Conservation (phyloP, 2,797 vertebrate genomes). For the Myotis myotis region DNA sequence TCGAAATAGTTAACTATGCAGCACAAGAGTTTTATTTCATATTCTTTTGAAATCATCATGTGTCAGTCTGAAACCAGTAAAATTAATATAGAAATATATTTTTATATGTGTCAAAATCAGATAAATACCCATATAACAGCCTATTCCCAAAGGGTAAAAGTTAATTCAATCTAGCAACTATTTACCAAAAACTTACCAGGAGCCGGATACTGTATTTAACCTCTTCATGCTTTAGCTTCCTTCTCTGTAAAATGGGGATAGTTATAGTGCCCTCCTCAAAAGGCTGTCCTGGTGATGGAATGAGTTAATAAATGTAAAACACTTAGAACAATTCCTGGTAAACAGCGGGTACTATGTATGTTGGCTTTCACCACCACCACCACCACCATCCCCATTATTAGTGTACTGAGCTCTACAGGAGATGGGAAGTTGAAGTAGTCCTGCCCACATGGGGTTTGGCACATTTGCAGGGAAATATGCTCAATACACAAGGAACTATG, state of each 20-base stretch:
- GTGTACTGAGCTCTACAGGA: background rate
- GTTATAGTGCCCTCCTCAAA: background rate
- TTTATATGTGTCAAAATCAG: background rate
- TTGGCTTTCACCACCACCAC: background rate
- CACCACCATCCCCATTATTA: fast-evolving
- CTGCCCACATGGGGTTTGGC: background rate
- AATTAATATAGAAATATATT: background rate
- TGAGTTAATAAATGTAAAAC: background rate
- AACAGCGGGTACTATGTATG: background rate
- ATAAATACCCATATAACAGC: background rate
- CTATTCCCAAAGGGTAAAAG: background rate
- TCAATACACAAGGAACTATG: background rate
- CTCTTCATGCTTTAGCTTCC: background rate
- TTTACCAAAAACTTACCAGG: background rate
- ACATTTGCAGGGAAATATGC: background rate
- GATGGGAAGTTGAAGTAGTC: background rate
- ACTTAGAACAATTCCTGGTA: background rate
- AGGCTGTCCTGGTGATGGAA: background rate
- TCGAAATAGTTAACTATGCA: background rate
- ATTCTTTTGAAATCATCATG: background rate
- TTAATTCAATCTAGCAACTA: background rate
- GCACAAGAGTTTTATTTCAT: background rate
- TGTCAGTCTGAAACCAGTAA: background rate
- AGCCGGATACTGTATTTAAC: background rate
- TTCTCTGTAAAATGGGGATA: background rate